Conservation (phyloP, 2,113 vertebrate species). For the Tricholaema leucomelas region DNA sequence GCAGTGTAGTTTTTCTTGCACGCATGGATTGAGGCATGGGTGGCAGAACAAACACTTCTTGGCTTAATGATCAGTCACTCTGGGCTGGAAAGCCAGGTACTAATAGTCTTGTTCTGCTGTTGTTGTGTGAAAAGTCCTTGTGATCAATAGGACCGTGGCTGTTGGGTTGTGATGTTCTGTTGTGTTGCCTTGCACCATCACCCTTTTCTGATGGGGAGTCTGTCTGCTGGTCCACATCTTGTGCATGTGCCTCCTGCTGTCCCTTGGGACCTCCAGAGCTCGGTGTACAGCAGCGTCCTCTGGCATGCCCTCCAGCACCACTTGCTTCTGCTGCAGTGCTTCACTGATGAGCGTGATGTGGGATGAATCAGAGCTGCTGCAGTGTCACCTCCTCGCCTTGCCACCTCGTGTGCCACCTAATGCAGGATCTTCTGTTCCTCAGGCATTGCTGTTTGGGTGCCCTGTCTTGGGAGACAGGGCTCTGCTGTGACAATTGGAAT, state of each 20-base stretch:
- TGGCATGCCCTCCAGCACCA: background rate
- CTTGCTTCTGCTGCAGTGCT: background rate
- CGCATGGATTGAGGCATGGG: background rate
- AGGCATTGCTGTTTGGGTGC: background rate
- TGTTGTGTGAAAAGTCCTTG: background rate
- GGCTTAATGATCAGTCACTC: background rate
- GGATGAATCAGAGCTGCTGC: constrained; percentile 19
- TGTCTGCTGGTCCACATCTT: background rate
- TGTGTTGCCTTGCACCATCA: background rate
- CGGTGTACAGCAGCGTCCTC: background rate
- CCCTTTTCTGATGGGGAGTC: background rate
- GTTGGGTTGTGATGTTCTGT: background rate
- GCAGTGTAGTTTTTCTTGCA: background rate
- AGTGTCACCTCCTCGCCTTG: background rate
- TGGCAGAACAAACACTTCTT: background rate
- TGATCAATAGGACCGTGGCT: background rate
- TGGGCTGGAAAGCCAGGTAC: background rate
- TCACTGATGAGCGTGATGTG: background rate
- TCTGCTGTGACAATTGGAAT: background rate
- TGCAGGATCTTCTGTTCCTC: background rate
- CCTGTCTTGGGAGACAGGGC: background rate
- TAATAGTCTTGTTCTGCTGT: background rate
- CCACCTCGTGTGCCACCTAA: constrained; percentile 17
- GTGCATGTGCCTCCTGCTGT: background rate
- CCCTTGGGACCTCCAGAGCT: background rate